Conservation (phyloP, 2,888 invertebrate genomes). For the Rhogogaster chlorosoma region DNA sequence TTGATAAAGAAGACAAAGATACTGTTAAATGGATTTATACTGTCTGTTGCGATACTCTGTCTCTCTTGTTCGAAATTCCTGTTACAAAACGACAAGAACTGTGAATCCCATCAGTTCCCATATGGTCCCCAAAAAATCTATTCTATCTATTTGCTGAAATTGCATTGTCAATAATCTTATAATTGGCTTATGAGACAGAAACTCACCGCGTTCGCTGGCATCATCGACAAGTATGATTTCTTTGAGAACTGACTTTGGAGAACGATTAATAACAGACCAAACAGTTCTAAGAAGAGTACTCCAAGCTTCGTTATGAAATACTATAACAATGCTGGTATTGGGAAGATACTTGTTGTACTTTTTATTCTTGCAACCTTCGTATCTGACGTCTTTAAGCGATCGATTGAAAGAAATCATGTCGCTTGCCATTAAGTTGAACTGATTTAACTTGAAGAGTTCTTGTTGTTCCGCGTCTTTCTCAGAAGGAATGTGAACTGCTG, state of each 20-base stretch:
- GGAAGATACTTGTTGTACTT: slow-evolving; percentile 90
- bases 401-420: slow-evolving; percentile 98
- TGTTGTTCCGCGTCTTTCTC: slow-evolving; percentile 93
- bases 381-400: slow-evolving; percentile 95
- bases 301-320: slow-evolving; percentile 99
- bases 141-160: background rate
- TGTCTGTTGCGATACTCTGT: background rate
- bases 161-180: background rate
- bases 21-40: background rate
- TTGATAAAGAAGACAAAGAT: background rate
- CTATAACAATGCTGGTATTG: slow-evolving; percentile 97
- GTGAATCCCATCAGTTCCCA: background rate
- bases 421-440: slow-evolving; percentile 98
- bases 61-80: background rate
- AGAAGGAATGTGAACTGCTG: slow-evolving; percentile 92
- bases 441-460: slow-evolving; percentile 98
- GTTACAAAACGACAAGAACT: background rate
- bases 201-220: slow-evolving; percentile 93
- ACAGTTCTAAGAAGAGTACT: slow-evolving; percentile 96
- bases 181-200: background rate
- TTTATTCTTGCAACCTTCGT: slow-evolving; percentile 92
- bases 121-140: background rate
- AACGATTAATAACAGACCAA: slow-evolving; percentile 97
- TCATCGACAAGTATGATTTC: slow-evolving; percentile 99
- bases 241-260: slow-evolving; percentile 91